These are phyloP conservation scores for Apamea epomidion DNA, from an alignment of 2,888 invertebrate genomes.

Conservation along the genomic window DNA sequence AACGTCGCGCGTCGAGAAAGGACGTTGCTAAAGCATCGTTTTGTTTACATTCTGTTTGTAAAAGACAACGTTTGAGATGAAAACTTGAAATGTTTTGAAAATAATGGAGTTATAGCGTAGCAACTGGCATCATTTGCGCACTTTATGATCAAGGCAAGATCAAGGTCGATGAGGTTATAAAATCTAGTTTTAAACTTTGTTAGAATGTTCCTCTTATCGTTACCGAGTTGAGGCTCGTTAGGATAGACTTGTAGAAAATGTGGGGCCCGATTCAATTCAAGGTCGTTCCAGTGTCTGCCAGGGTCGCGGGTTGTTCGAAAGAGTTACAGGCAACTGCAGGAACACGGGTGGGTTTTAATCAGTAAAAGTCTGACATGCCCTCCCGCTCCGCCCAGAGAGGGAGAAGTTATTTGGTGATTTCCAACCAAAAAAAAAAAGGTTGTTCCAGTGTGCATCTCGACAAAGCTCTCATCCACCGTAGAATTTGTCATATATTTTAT, in stretches of 20 bases:
- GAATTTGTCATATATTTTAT: too few relatives aligned
- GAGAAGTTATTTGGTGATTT: too few relatives aligned
- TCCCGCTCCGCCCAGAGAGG: too few relatives aligned
- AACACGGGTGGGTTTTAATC: too few relatives aligned
- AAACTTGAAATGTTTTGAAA: constrained; percentile 15
- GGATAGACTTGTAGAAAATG: not conserved
- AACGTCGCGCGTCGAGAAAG: not conserved
- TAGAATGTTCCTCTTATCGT: not conserved
- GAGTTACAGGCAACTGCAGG: too few relatives aligned
- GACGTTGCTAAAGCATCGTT: not conserved
- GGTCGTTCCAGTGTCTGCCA: not conserved
- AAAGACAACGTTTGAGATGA: constrained; percentile 2
- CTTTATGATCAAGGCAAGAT: not conserved
- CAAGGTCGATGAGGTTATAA: not conserved
- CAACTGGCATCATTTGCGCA: constrained; percentile 12
- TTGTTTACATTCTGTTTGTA: constrained; percentile 16
- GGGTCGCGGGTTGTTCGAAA: too few relatives aligned
- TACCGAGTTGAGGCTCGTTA: not conserved
- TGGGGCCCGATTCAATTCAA: not conserved
- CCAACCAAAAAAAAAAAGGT: too few relatives aligned
- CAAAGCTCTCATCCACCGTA: too few relatives aligned
- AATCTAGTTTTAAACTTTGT: not conserved
- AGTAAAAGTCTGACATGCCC: too few relatives aligned
- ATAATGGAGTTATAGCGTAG: not conserved
- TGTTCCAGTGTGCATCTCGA: too few relatives aligned